These are phyloP conservation scores for Drosophila nigricruria DNA, from an alignment of 2,888 invertebrate genomes.

Conservation along the genomic window DNA sequence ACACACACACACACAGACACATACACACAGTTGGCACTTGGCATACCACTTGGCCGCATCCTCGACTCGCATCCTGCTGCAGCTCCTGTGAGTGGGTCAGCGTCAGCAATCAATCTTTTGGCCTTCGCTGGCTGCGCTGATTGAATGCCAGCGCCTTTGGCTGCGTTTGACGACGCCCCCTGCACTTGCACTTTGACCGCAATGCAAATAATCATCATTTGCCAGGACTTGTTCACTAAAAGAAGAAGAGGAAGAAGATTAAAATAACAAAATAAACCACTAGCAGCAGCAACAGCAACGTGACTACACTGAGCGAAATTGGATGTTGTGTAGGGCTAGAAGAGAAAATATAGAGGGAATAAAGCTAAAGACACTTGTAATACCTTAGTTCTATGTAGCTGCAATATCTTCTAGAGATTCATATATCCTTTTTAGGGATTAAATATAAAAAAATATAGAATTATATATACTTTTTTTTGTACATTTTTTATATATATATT, in stretches of 20 bases:
- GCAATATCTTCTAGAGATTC: neutral
- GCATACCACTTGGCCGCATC: conserved; percentile 22
- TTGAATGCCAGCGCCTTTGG: conserved; percentile 35
- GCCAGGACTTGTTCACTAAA: conserved; percentile 39
- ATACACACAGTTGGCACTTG: neutral
- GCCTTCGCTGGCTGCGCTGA: conserved; percentile 19
- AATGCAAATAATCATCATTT: conserved; percentile 66
- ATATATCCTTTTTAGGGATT: neutral
- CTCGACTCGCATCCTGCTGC: conserved; percentile 29
- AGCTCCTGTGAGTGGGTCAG: conserved; percentile 48
- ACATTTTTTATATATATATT: neutral
- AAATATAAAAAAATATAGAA: neutral
- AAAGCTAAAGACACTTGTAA: no score
- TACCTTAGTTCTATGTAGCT: no score
- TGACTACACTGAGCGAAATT: conserved; percentile 48
- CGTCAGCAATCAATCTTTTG: conserved; percentile 43
- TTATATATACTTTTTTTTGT: neutral
- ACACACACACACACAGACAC: neutral
- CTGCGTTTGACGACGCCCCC: conserved; percentile 39
- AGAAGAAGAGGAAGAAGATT: neutral
- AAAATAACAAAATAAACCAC: conserved; percentile 6
- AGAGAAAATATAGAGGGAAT: neutral
- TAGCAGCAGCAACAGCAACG: conserved; percentile 38
- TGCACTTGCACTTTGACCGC: conserved; percentile 63
- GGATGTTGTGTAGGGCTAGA: neutral